Conservation (phyloP, 2,888 invertebrate species). For the Nephrotoma appendiculata region DNA sequence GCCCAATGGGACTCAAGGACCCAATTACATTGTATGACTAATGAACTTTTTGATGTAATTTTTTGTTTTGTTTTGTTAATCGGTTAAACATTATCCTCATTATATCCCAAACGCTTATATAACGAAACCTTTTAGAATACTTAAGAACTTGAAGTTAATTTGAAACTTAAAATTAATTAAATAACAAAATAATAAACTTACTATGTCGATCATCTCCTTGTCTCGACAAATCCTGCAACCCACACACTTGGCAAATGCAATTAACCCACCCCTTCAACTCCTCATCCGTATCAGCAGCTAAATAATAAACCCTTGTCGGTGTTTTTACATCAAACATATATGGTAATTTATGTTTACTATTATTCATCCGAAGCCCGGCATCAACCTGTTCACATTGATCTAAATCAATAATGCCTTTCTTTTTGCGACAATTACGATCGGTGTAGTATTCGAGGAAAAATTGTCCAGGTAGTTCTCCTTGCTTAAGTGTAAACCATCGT, state of each 20-base stretch:
- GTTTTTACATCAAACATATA: slow-evolving; percentile 84
- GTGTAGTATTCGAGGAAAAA: slow-evolving; percentile 89
- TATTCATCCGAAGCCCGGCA: slow-evolving; percentile 71
- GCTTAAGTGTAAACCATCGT: slow-evolving; percentile 85
- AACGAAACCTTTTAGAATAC: too few species aligned
- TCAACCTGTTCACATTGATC: slow-evolving; percentile 93
- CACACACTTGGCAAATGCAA: slow-evolving; percentile 84
- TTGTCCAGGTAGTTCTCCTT: slow-evolving; percentile 86
- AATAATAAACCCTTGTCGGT: slow-evolving; percentile 75
- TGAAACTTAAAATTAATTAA: neutral
- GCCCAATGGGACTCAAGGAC: too few species aligned
- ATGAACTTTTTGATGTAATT: too few species aligned
- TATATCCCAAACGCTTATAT: too few species aligned
- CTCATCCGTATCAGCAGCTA: slow-evolving; percentile 80
- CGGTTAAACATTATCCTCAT: too few species aligned
- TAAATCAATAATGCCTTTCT: slow-evolving; percentile 82
- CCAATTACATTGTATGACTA: too few species aligned
- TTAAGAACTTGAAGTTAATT: too few species aligned
- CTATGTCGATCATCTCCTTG: slow-evolving; percentile 23
- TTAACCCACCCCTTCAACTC: slow-evolving; percentile 96
- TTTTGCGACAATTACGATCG: slow-evolving; percentile 68
- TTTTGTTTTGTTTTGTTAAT: too few species aligned
- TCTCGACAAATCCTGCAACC: slow-evolving; percentile 47
- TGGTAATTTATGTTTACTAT: slow-evolving; percentile 64
- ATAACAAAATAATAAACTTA: slow-evolving; percentile 12